Percentiles rank a stretch among this genome's conserved stretches.
phyloP scores from a whole-genome alignment of 2,797 vertebrate species.

The Mormyrus hasselquistii region DNA sequence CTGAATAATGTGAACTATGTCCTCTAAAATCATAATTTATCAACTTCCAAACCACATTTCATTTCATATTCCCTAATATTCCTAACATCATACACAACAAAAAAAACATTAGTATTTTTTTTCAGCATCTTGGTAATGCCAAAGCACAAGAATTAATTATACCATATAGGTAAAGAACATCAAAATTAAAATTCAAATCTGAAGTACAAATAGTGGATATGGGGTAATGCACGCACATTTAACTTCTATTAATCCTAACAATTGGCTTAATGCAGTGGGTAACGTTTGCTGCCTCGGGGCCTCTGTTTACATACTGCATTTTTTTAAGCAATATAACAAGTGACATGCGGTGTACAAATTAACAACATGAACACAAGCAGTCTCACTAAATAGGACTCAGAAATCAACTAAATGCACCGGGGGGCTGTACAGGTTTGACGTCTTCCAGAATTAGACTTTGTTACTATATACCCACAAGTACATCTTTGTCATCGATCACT shows the following conservation, averaged over 20 bases:
- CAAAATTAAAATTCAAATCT: background rate
- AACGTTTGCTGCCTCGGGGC: background rate
- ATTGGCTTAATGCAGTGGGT: background rate
- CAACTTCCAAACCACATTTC: background rate
- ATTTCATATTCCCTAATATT: background rate
- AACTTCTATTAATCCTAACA: background rate
- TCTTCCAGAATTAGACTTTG: background rate
- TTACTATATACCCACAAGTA: background rate
- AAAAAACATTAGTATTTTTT: background rate
- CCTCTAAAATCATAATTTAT: background rate
- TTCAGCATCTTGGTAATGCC: background rate
- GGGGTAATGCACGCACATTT: background rate
- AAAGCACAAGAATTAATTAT: background rate
- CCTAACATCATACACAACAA: background rate
- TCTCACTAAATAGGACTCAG: background rate
- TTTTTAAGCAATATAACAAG: background rate
- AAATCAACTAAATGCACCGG: background rate
- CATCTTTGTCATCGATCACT: background rate
- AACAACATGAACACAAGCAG: background rate
- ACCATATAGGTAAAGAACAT: background rate
- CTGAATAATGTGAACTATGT: background rate
- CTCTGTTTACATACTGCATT: background rate
- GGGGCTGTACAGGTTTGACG: background rate
- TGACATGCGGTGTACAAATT: background rate
- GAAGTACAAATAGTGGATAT: background rate